Percentiles rank a stretch among this genome's conserved stretches.
Evolutionary conservation across 2,797 vertebrate species (phyloP).

Genomic region (Cynopterus sphinx): DNA sequence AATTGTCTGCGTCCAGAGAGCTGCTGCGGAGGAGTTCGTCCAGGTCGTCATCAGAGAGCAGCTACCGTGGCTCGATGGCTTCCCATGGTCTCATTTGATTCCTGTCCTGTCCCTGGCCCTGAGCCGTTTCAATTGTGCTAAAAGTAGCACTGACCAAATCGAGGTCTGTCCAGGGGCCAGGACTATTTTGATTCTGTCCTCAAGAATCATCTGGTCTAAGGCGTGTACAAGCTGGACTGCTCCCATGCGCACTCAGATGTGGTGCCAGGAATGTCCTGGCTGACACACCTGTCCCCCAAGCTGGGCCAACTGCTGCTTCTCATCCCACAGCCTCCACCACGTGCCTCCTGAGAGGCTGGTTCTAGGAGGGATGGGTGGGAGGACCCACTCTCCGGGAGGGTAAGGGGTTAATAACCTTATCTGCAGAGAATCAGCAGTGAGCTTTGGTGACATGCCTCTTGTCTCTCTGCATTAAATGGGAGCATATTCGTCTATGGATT

Average conservation of each 20-base stretch:
- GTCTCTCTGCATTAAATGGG: neutral
- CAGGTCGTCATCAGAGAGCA: neutral
- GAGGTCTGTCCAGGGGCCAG: conserved; percentile 38
- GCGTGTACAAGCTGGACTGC: neutral
- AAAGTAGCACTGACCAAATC: conserved; percentile 60
- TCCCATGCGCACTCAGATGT: neutral
- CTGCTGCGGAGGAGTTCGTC: neutral
- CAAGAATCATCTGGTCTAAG: conserved; percentile 63
- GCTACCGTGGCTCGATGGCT: neutral
- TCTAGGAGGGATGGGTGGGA: neutral
- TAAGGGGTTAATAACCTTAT: too few species aligned
- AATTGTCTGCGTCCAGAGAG: neutral
- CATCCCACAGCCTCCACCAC: neutral
- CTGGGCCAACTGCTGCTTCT: neutral
- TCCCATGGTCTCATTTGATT: neutral
- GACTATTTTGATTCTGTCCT: conserved; percentile 75
- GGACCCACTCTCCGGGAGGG: fast-evolving
- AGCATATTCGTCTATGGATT: neutral
- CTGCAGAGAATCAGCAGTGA: neutral
- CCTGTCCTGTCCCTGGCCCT: conserved; percentile 28
- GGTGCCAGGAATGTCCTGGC: conserved; percentile 59
- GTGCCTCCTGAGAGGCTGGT: neutral
- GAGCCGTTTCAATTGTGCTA: conserved; percentile 43
- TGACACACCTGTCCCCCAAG: conserved; percentile 57
- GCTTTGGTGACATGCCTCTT: neutral